Evolutionary conservation across 2,888 invertebrate genomes (phyloP).

Genomic region (Aleiodes leptofemur): DNA sequence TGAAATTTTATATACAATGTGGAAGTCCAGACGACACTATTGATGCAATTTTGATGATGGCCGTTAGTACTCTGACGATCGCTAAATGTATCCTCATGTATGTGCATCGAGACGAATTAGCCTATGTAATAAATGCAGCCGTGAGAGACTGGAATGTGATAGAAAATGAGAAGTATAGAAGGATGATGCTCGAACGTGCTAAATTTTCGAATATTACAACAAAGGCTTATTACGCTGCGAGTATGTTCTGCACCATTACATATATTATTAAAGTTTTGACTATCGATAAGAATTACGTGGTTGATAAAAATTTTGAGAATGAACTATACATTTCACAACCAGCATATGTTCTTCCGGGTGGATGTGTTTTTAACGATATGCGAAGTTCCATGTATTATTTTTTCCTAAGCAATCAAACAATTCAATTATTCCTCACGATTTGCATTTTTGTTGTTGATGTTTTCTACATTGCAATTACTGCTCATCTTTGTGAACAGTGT

Average conservation of each 20-base stretch:
- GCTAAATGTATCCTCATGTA: conserved; percentile 58
- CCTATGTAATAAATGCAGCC: conserved; percentile 52
- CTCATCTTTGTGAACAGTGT: conserved; percentile 62
- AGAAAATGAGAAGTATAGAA: conserved; percentile 48
- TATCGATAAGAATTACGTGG: conserved; percentile 11
- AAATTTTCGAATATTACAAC: conserved; percentile 49
- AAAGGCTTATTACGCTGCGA: conserved; percentile 29
- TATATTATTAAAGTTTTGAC: conserved; percentile 13
- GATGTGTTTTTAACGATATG: conserved; percentile 54
- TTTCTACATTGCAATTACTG: conserved; percentile 56
- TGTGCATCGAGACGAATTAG: conserved; percentile 55
- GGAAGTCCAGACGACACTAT: conserved; percentile 59
- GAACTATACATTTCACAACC: conserved; percentile 42
- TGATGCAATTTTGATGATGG: conserved; percentile 57
- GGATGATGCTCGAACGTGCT: conserved; percentile 55
- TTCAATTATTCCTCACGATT: conserved; percentile 51
- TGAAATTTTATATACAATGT: conserved; percentile 56
- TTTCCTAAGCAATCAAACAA: conserved; percentile 42
- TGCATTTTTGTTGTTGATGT: conserved; percentile 55
- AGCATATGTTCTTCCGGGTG: conserved; percentile 53
- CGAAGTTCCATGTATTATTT: conserved; percentile 48
- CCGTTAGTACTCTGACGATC: conserved; percentile 55
- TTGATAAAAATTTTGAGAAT: conserved; percentile 29
- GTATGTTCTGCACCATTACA: neutral
- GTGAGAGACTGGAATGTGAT: conserved; percentile 58